Evolutionary conservation across 2,888 invertebrate species (phyloP).

Genomic region (Brassicogethes aeneus): DNA sequence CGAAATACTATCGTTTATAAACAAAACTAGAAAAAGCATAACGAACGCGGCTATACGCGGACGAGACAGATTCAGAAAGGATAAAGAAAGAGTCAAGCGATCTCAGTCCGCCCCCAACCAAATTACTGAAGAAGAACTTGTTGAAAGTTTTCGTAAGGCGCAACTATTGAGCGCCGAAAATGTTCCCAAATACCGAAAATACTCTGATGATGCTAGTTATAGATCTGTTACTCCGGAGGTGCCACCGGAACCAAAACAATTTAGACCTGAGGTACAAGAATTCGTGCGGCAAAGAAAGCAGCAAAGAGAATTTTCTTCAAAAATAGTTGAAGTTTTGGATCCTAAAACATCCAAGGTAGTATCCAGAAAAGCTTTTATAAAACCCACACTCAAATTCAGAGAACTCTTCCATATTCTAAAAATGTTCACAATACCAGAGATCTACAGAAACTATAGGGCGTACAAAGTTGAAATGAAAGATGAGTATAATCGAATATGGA

Average conservation of each 20-base stretch:
- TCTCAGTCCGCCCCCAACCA: slow-evolving; percentile 50
- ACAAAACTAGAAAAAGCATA: slow-evolving; percentile 34
- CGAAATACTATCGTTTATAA: slow-evolving; percentile 30
- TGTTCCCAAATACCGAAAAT: slow-evolving; percentile 23
- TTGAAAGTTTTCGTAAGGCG: slow-evolving; percentile 44
- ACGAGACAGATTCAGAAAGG: slow-evolving; percentile 25
- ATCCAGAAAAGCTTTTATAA: slow-evolving; percentile 22
- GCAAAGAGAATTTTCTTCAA: slow-evolving; percentile 26
- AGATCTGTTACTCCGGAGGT: slow-evolving; percentile 24
- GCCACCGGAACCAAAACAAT: slow-evolving; percentile 18
- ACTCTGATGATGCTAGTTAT: slow-evolving; percentile 25
- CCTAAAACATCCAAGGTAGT: slow-evolving; percentile 34
- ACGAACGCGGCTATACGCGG: slow-evolving; percentile 25
- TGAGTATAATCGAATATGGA: slow-evolving; percentile 47
- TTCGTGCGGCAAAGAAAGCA: slow-evolving; percentile 27
- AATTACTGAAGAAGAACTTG: slow-evolving; percentile 49
- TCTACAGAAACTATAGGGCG: slow-evolving; percentile 45
- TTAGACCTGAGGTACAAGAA: slow-evolving; percentile 33
- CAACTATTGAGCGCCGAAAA: slow-evolving; percentile 37
- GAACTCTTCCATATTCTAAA: slow-evolving; percentile 25
- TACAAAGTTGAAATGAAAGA: slow-evolving; percentile 50
- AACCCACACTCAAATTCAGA: slow-evolving; percentile 22
- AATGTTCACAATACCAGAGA: slow-evolving; percentile 37
- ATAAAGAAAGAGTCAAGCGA: slow-evolving; percentile 38
- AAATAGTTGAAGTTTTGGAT: slow-evolving; percentile 34